Percentiles rank a stretch among this genome's conserved stretches.
Evolutionary conservation across 2,888 invertebrate species (phyloP).

Genomic region (Craniophora ligustri): DNA sequence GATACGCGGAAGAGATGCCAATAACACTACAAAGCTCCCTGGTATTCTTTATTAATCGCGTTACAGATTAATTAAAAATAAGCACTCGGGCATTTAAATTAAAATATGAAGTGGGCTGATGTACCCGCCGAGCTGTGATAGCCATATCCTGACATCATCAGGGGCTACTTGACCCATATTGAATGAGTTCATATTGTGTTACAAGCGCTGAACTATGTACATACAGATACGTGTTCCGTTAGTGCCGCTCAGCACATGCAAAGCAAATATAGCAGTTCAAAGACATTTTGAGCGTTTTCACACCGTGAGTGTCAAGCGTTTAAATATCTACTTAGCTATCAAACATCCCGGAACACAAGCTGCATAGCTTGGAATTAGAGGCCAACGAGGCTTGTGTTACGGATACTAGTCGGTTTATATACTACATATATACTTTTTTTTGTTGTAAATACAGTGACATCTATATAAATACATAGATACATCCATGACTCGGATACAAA

Average conservation of each 20-base stretch:
- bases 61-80: conserved; percentile 33
- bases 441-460: too few species aligned
- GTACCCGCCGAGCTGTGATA: conserved; percentile 38
- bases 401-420: too few species aligned
- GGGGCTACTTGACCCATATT: conserved; percentile 69
- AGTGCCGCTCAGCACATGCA: conserved; percentile 58
- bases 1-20: conserved; percentile 3
- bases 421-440: too few species aligned
- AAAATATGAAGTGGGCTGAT: conserved; percentile 34
- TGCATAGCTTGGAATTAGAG: too few species aligned
- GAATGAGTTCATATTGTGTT: conserved; percentile 67
- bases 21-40: conserved; percentile 13
- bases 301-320: too few species aligned
- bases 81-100: conserved; percentile 30
- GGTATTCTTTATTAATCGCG: conserved; percentile 19
- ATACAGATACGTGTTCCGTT: conserved; percentile 67
- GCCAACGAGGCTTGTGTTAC: too few species aligned
- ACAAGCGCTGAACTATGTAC: conserved; percentile 68
- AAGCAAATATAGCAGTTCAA: conserved; percentile 58
- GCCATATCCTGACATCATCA: conserved; percentile 65
- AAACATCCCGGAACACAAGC: too few species aligned
- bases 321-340: too few species aligned
- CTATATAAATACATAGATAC: too few species aligned
- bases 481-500: too few species aligned
- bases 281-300: too few species aligned